A percentile compares a stretch with the other conserved stretches of the same genome.
Evolutionary conservation across 2,113 vertebrate genomes (phyloP).

Genomic region (Anseranas semipalmata): DNA sequence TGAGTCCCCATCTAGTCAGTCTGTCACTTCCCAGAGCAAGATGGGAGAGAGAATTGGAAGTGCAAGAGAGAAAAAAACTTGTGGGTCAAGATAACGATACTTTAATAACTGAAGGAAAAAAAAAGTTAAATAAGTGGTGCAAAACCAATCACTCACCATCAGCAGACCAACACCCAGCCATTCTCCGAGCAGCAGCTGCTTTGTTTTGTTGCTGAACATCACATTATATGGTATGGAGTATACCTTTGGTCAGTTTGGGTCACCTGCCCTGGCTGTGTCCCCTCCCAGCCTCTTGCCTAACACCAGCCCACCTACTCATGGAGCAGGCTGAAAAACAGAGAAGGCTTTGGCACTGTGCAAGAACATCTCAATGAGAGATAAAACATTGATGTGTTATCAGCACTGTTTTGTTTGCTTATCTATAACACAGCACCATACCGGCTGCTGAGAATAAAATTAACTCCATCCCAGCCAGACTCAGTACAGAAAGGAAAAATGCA

Average conservation of each 20-base stretch:
- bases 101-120: neutral
- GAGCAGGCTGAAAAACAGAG: neutral
- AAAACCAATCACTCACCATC: neutral
- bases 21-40: neutral
- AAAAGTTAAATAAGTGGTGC: neutral
- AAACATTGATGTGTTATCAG: neutral
- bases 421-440: neutral
- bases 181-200: neutral
- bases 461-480: neutral
- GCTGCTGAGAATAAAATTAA: neutral
- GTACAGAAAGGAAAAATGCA: neutral
- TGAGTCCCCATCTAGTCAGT: neutral
- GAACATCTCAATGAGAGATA: neutral
- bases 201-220: neutral
- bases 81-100: neutral
- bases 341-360: neutral
- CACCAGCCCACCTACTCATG: neutral
- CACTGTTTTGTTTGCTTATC: neutral
- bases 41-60: neutral
- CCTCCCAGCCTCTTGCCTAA: neutral
- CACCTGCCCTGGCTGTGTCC: neutral
- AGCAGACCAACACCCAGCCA: accelerated
- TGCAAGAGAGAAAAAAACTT: neutral
- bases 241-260: neutral
- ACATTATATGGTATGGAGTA: neutral